These are phyloP conservation scores for Phaethornis superciliosus DNA, from an alignment of 2,113 vertebrate genomes.

Conservation along the genomic window DNA sequence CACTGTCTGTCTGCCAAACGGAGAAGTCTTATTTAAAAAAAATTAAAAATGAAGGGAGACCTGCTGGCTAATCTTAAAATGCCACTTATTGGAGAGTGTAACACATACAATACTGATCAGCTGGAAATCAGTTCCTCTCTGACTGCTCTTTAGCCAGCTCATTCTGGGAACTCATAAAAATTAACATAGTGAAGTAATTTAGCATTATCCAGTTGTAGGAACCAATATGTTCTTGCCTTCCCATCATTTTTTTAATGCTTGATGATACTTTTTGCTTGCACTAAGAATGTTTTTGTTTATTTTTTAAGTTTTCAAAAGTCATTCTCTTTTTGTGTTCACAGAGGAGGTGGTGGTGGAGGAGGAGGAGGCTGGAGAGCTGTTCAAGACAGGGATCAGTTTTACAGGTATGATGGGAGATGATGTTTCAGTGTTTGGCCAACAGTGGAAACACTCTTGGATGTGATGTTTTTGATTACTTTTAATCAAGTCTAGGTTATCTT, in stretches of 20 bases:
- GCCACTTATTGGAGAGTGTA: neutral
- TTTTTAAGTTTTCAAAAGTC: neutral
- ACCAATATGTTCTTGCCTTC: neutral
- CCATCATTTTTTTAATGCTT: rapidly evolving
- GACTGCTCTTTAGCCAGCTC: neutral
- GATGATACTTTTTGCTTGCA: neutral
- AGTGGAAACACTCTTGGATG: neutral
- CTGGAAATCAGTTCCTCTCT: neutral
- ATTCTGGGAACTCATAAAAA: neutral
- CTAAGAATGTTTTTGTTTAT: neutral
- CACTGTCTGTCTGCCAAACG: neutral
- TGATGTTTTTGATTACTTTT: neutral
- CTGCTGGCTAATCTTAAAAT: neutral
- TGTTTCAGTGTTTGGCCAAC: neutral
- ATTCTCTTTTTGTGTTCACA: conserved; percentile 46
- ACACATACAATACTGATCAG: neutral
- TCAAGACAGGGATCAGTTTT: conserved; percentile 84
- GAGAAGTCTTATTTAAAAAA: neutral
- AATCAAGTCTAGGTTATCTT: neutral
- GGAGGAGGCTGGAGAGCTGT: conserved; percentile 85
- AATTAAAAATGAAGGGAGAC: neutral
- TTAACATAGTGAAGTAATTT: neutral
- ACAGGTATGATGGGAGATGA: conserved; percentile 68
- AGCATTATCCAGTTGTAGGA: neutral
- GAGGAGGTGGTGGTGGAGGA: conserved; percentile 76